Percentiles rank a stretch among this genome's conserved stretches.
These are phyloP conservation scores for Stenurella melanura DNA, from an alignment of 2,888 invertebrate species.

Conservation along the genomic window DNA sequence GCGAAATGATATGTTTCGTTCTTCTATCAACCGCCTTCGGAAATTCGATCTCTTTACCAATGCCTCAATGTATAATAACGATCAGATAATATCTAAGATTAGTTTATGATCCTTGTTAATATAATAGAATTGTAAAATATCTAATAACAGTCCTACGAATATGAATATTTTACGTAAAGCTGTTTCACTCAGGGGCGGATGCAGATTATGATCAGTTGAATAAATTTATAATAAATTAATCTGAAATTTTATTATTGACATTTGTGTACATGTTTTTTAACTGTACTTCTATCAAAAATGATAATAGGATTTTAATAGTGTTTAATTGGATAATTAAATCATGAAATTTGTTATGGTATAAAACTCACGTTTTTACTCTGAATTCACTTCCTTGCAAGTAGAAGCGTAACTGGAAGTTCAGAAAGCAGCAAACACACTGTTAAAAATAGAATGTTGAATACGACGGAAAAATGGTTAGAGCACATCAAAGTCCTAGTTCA, in stretches of 20 bases:
- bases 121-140: conserved; percentile 30
- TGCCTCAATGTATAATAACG: conserved; percentile 21
- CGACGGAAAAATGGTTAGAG: too few species aligned
- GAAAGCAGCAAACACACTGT: too few species aligned
- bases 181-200: conserved; percentile 5
- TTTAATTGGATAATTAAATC: too few species aligned
- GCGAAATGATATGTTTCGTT: conserved; percentile 20
- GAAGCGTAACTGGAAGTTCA: too few species aligned
- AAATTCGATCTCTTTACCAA: conserved; percentile 31
- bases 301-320: too few species aligned
- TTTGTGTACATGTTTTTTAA: too few species aligned
- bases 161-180: conserved; percentile 6
- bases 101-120: conserved; percentile 28
- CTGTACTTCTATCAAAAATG: too few species aligned
- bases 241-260: background rate
- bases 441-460: too few species aligned
- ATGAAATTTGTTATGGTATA: too few species aligned
- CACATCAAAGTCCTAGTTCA: too few species aligned
- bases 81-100: conserved; percentile 32
- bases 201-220: conserved; percentile 15
- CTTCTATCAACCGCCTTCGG: conserved; percentile 25
- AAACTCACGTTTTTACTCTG: too few species aligned
- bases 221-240: background rate
- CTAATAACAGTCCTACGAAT: conserved; percentile 19
- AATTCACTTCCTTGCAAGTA: too few species aligned